A percentile compares a stretch with the other conserved stretches of the same genome.
These are phyloP conservation scores for Maniola jurtina DNA, from an alignment of 1,140 invertebrate genomes.

Conservation along the genomic window DNA sequence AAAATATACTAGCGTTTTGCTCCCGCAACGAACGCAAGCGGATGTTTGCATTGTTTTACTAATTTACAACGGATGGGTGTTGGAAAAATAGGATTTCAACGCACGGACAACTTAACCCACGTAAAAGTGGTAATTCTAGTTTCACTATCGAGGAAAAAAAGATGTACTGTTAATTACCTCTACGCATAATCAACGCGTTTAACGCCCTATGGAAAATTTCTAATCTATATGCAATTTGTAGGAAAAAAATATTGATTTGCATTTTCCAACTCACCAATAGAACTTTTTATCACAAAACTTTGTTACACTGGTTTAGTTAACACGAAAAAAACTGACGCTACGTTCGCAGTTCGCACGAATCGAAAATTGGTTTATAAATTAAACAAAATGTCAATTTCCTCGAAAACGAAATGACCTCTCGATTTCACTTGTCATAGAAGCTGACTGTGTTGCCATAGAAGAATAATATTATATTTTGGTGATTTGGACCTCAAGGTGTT, in stretches of 20 bases:
- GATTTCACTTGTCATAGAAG: conserved; percentile 19
- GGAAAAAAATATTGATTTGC: neutral
- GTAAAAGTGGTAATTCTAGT: conserved; percentile 5
- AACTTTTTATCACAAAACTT: neutral
- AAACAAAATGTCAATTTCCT: neutral
- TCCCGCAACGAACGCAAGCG: neutral
- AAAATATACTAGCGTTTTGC: no score
- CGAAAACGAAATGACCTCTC: neutral
- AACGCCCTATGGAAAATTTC: conserved; percentile 2
- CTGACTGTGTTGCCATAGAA: conserved; percentile 25
- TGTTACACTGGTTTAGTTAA: neutral
- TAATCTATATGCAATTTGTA: neutral
- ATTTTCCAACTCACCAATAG: neutral
- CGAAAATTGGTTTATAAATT: neutral
- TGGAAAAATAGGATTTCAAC: neutral
- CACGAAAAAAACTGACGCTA: neutral
- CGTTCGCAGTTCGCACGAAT: neutral
- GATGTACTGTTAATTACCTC: conserved; percentile 1
- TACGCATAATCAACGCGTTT: neutral
- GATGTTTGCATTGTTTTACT: conserved; percentile 7
- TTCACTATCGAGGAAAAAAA: neutral
- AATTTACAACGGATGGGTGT: neutral
- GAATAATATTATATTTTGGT: conserved; percentile 18
- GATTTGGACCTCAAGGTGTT: neutral
- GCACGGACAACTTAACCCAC: neutral